Base-by-base conservation (phyloP, 2,888 invertebrate genomes). In the Hypena proboscidalis region DNA sequence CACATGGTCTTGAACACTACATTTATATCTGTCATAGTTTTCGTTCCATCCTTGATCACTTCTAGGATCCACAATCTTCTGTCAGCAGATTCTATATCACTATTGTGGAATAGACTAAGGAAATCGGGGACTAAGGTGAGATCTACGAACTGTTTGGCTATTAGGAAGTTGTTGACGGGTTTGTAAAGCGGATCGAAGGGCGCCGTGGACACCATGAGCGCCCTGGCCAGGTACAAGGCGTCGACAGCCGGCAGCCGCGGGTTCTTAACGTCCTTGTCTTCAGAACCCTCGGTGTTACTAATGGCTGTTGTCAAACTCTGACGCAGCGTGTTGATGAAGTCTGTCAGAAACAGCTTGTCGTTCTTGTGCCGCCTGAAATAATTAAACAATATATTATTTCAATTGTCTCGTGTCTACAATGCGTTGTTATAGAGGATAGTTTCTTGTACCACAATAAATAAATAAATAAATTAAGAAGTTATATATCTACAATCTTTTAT, bases 81-180 rank as follows among this genome's bases (percentile, higher is more conserved):
- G 0, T 92, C 92, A 10, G 92, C 91, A 37, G 93, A 92, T 59
- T 95, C 93, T 0, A 96, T 90, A 40, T 96, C 95, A 5, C 94
- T 92, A 50, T 96, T 97, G 73, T 96, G 95, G 71, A 98, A 95
- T 21, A 98, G 92, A 35, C 95, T 94, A 47, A 97, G 94, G 70
- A 98, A 95, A 75, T 98, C 98, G 0, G 98, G 98, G n/a, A 98
- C 94, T 2, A 94, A 92, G 7, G 93, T 92, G 8, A 97, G 87
- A 72, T 97, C 94, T 8, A 97, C 92, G 4, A 92, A 92, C 6
- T 95, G 94, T 78, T 97, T 97, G 1, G 96, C 94, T 67, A 95
- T 92, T 21, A 97, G 83, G 77, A 95, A 97, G 66, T 93, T 93
- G 72, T 95, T 95, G n/a, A 98, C 87, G 0, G 95, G 93, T 58